phyloP scores from a whole-genome alignment of 1,140 invertebrate species.

The Caerostris darwini region DNA sequence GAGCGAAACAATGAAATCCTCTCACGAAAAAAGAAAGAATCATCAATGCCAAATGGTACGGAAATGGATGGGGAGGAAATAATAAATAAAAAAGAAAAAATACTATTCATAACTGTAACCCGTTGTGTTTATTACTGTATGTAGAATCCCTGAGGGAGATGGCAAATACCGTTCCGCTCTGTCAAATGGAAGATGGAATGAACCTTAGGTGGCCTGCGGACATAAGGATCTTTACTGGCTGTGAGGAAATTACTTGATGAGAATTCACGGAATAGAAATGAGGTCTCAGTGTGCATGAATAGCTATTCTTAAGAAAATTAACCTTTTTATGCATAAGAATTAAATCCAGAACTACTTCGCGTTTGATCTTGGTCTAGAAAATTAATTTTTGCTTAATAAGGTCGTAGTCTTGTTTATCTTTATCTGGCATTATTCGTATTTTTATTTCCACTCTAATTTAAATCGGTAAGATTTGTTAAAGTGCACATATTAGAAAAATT shows the following conservation, averaged over 20 bases:
- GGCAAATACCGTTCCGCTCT: constrained; percentile 65
- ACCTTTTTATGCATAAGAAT: background rate
- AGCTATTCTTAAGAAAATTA: background rate
- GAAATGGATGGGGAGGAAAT: background rate
- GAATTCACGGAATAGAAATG: constrained; percentile 13
- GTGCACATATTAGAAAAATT: too few species aligned
- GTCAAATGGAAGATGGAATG: constrained; percentile 23
- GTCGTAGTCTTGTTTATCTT: background rate
- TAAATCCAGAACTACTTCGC: background rate
- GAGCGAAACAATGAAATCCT: constrained; percentile 50
- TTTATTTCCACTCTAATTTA: too few species aligned
- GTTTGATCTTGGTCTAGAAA: background rate
- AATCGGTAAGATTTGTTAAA: too few species aligned
- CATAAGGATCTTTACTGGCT: background rate
- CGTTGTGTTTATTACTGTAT: constrained; percentile 39
- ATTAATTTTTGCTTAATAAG: background rate
- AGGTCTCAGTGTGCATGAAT: constrained; percentile 3
- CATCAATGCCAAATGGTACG: constrained; percentile 68
- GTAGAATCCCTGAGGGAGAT: background rate
- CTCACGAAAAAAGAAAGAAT: background rate
- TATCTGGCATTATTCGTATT: background rate
- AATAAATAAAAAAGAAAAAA: background rate
- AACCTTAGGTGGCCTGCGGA: background rate
- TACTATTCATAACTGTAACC: constrained; percentile 68
- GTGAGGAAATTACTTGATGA: constrained; percentile 19